Evolutionary conservation across 2,113 vertebrate species (phyloP).

Genomic region (Centropus unirufus): DNA sequence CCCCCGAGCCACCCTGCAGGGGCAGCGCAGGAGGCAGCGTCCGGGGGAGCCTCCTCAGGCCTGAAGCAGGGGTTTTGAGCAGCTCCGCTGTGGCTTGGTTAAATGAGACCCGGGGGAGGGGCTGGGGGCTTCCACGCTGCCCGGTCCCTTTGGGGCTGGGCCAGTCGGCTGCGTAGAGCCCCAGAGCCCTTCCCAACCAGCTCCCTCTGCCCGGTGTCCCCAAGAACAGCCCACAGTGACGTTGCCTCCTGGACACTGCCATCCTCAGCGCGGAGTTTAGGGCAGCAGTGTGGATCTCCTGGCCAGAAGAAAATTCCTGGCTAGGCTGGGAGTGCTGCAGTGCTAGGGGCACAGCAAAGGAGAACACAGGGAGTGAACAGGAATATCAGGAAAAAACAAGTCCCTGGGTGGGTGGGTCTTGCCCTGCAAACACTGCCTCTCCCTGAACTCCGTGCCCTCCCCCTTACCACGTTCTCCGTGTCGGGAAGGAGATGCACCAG

Average conservation of each 20-base stretch:
- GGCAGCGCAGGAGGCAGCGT: background rate
- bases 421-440: background rate
- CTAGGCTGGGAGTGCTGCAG: too few relatives aligned
- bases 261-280: background rate
- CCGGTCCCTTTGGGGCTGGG: background rate
- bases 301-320: background rate
- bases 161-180: accelerated
- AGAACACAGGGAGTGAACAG: background rate
- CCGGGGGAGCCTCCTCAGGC: too few relatives aligned
- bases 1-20: background rate
- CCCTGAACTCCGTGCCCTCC: background rate
- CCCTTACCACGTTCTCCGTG: accelerated
- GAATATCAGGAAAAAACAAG: background rate
- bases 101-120: background rate
- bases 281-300: background rate
- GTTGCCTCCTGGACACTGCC: background rate
- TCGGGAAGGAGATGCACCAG: too few relatives aligned
- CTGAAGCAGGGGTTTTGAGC: background rate
- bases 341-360: background rate
- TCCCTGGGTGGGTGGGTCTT: background rate
- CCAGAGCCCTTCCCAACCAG: too few relatives aligned
- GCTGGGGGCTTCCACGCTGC: background rate
- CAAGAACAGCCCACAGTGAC: background rate
- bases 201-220: too few relatives aligned
- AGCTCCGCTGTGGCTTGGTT: background rate